Evolutionary conservation across 2,888 invertebrate species (phyloP).

Genomic region (Hirudinaria manillensis): DNA sequence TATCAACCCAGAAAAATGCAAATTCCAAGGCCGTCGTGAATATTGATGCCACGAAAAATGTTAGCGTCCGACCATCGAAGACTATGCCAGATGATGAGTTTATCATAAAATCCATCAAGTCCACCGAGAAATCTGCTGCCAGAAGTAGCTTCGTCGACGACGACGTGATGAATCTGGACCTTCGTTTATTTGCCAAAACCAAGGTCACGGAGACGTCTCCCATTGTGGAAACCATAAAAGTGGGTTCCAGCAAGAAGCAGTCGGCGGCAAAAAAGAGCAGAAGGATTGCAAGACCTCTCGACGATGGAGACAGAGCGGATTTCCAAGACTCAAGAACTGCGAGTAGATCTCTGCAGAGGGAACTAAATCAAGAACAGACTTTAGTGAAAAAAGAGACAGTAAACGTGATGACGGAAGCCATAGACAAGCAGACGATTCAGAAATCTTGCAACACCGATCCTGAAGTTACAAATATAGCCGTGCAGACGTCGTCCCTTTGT

Average conservation of each 20-base stretch:
- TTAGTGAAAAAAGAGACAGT: background rate
- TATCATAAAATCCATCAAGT: constrained; percentile 25
- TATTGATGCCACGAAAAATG: too few species aligned
- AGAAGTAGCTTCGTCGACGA: background rate
- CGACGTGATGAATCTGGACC: constrained; percentile 14
- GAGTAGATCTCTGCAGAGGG: too few species aligned
- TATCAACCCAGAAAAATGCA: too few species aligned
- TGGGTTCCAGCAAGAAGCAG: too few species aligned
- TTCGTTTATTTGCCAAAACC: constrained; percentile 8
- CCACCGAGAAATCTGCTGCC: background rate
- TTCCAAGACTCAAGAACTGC: background rate
- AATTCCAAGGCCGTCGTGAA: too few species aligned
- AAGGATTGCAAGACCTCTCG: background rate
- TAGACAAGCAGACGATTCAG: background rate
- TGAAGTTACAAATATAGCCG: background rate
- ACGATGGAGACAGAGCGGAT: background rate
- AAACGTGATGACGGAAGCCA: background rate
- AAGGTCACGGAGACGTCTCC: background rate
- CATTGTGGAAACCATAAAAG: background rate
- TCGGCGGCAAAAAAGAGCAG: too few species aligned
- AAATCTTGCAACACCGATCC: constrained; percentile 23
- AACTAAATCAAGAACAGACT: background rate
- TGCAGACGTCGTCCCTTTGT: background rate
- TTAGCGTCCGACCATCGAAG: constrained; percentile 3
- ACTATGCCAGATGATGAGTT: background rate